Evolutionary conservation across 2,797 vertebrate species (phyloP).

Genomic region (Lerista edwardsae): DNA sequence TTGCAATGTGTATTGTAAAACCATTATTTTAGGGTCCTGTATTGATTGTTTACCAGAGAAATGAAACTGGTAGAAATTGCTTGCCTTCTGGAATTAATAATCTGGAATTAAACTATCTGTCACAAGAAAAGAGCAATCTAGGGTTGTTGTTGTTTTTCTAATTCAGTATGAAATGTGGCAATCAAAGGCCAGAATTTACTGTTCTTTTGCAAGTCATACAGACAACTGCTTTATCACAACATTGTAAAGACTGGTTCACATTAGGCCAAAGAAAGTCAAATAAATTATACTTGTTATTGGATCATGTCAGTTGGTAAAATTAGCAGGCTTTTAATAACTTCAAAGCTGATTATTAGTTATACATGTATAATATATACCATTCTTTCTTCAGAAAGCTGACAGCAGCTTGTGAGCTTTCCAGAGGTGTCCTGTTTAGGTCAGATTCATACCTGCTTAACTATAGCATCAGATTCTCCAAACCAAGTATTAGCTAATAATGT

Average conservation of each 20-base stretch:
- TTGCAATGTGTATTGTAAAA: neutral
- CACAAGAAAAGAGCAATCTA: neutral
- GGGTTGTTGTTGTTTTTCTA: no score
- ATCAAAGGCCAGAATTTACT: neutral
- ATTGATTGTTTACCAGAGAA: neutral
- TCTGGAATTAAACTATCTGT: neutral
- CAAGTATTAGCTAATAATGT: neutral
- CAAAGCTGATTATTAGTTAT: neutral
- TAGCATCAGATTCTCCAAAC: neutral
- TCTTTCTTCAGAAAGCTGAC: neutral
- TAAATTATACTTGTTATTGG: neutral
- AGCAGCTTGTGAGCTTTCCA: neutral
- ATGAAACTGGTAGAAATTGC: neutral
- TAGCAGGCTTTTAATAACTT: neutral
- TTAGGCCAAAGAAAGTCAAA: neutral
- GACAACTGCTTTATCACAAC: neutral
- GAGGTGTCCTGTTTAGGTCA: neutral
- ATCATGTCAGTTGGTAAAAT: neutral
- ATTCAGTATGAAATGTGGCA: neutral
- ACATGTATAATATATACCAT: neutral
- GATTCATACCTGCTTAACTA: neutral
- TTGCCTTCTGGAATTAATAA: accelerated
- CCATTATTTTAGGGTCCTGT: neutral
- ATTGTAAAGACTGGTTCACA: neutral
- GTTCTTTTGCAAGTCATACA: neutral